phyloP scores from a whole-genome alignment of 2,113 vertebrate genomes.

The Pontoporia blainvillei region DNA sequence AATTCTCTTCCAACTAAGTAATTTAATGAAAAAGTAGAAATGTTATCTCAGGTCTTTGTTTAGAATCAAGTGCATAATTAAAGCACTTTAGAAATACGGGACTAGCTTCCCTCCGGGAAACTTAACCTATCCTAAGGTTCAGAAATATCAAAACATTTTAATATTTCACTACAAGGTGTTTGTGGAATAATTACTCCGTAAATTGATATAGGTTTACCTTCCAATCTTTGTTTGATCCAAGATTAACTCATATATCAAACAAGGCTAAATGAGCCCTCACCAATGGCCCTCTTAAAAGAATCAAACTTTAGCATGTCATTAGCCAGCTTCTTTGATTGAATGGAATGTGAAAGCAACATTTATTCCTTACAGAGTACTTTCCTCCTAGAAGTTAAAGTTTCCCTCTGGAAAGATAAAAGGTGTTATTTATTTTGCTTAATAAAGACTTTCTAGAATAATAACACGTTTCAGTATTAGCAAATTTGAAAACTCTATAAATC shows the following conservation, averaged over 20 bases:
- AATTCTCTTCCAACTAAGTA: constrained; percentile 6
- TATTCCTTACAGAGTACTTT: neutral
- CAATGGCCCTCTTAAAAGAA: neutral
- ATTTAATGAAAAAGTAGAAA: constrained; percentile 11
- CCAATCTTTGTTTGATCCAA: neutral
- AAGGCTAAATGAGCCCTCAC: neutral
- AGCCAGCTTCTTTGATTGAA: neutral
- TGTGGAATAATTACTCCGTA: neutral
- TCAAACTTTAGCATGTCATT: neutral
- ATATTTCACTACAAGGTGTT: neutral
- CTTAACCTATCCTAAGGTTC: neutral
- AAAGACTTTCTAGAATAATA: constrained; percentile 53
- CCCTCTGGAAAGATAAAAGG: constrained; percentile 35
- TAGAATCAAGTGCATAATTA: constrained; percentile 22
- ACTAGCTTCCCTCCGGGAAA: neutral
- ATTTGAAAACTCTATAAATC: constrained; percentile 65
- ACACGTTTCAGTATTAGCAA: constrained; percentile 65
- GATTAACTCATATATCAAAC: constrained; percentile 21
- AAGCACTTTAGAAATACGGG: neutral
- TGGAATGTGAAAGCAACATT: neutral
- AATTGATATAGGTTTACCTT: neutral
- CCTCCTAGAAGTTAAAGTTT: constrained; percentile 4
- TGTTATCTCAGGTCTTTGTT: neutral
- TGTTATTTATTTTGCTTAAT: constrained; percentile 70
- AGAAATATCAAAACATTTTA: neutral